Conservation (phyloP, 1,140 invertebrate genomes). For the Lasioglossum baleicum region DNA sequence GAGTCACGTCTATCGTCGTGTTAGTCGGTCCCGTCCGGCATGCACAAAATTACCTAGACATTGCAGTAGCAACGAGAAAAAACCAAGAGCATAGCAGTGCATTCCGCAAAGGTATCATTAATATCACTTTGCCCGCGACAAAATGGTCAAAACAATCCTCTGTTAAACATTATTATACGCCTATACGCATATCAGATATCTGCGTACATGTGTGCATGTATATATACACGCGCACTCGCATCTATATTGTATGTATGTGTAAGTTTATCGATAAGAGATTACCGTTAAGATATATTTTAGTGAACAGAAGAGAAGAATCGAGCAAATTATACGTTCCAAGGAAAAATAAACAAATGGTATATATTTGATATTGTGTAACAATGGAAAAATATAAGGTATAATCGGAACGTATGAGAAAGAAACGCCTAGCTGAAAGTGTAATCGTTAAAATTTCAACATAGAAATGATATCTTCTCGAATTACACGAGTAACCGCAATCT, state of each 20-base stretch:
- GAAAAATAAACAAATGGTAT: slow-evolving; percentile 14
- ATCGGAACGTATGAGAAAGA: slow-evolving; percentile 9
- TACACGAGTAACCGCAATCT: slow-evolving; percentile 32
- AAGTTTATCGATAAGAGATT: slow-evolving; percentile 45
- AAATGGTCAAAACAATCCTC: slow-evolving; percentile 28
- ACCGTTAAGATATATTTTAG: slow-evolving; percentile 13
- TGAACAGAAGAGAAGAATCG: neutral
- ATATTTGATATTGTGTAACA: too few relatives aligned
- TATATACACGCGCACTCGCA: too few relatives aligned
- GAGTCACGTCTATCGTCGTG: slow-evolving; percentile 75
- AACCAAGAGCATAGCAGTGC: slow-evolving; percentile 8
- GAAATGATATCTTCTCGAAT: slow-evolving; percentile 4
- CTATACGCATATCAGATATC: slow-evolving; percentile 11
- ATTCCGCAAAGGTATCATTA: slow-evolving; percentile 2
- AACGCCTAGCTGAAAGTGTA: neutral
- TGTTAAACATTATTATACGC: slow-evolving; percentile 9
- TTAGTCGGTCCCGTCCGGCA: slow-evolving; percentile 64
- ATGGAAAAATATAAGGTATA: slow-evolving; percentile 1
- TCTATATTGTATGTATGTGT: neutral
- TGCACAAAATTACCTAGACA: slow-evolving; percentile 55
- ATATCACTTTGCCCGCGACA: slow-evolving; percentile 9
- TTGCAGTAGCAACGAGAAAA: slow-evolving; percentile 19
- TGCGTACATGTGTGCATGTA: neutral
- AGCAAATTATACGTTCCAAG: neutral
- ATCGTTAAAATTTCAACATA: slow-evolving; percentile 15